Evolutionary conservation across 1,140 invertebrate species (phyloP), one percentile per base, ranked within the genome.

Genomic region (Sesamia nonagrioides): DNA sequence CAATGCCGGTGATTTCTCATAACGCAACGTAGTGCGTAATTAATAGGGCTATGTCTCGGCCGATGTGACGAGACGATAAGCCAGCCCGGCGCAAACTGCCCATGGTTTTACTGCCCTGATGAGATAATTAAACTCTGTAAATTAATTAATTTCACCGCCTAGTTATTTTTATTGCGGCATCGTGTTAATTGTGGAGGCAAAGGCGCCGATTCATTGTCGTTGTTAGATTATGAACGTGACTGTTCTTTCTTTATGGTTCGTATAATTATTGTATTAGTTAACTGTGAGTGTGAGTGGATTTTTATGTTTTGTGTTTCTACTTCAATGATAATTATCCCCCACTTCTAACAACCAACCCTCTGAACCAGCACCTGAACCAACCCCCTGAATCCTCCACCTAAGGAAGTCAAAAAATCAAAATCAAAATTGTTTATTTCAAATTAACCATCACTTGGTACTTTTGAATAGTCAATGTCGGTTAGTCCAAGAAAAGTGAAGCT

Each of bases 111-210:
- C 85, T 82, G 78, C 81, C 78, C 83, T 92, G 91, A 94, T 89
- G 91, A 90, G 90, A 91, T 90, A 92, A 94, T 94, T 92, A 94
- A 89, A 85, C 84, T 88, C 86, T 85, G 81, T 88, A 90, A 88
- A 91, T 91, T 92, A 89, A 92, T 90, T 92, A 90, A 87, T 87
- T 88, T 84, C 77, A 80, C 80, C 77, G 85, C 79, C 88, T 89
- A 86, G 82, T 88, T 86, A 88, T 84, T 89, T 91, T 91, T 88
- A 89, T 84, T 84, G 88, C 81, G 80, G 82, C 88, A 85, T 88
- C 86, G 84, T 83, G 85, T 89, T 86, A 86, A 84, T 84, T 87
- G 84, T 54, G 52, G 66, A 58, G 72, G 77, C 80, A 87, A 83
- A 87, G 81, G 82, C 82, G 81, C 82, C 76, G 84, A 82, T 72